Conservation (phyloP, 2,113 vertebrate genomes). For the Ornithorhynchus anatinus region DNA sequence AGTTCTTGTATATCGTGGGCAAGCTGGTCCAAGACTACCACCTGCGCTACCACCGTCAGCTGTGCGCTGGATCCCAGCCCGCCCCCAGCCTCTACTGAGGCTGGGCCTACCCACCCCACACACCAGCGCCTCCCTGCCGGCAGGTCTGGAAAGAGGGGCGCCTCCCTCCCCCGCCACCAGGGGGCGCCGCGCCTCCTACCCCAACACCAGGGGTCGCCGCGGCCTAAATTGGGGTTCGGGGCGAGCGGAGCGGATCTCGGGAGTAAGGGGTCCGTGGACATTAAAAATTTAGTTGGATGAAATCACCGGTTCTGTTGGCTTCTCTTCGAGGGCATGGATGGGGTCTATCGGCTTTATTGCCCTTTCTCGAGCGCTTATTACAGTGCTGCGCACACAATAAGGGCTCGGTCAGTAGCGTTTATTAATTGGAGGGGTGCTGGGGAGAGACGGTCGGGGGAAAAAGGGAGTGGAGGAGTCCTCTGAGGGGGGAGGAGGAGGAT, state of each 20-base stretch:
- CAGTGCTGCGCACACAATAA: too few species aligned
- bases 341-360: too few species aligned
- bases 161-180: background rate
- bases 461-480: too few species aligned
- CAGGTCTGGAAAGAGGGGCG: fast-evolving
- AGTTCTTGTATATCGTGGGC: slow-evolving; percentile 53
- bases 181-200: background rate
- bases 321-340: too few species aligned
- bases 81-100: slow-evolving; percentile 29
- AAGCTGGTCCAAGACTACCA: slow-evolving; percentile 46
- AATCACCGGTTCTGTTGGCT: too few species aligned
- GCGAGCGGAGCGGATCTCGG: background rate
- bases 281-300: too few species aligned
- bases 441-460: too few species aligned
- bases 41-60: slow-evolving; percentile 33
- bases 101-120: background rate
- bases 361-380: too few species aligned
- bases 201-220: background rate
- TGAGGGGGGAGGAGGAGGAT: too few species aligned
- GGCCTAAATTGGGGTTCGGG: too few species aligned
- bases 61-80: background rate
- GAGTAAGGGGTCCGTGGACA: background rate
- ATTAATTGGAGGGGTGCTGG: too few species aligned
- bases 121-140: fast-evolving
- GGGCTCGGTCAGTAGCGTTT: too few species aligned